Evolutionary conservation across 2,888 invertebrate genomes (phyloP), one percentile per base, ranked within the genome.

Genomic region (Diadegma fenestrale): DNA sequence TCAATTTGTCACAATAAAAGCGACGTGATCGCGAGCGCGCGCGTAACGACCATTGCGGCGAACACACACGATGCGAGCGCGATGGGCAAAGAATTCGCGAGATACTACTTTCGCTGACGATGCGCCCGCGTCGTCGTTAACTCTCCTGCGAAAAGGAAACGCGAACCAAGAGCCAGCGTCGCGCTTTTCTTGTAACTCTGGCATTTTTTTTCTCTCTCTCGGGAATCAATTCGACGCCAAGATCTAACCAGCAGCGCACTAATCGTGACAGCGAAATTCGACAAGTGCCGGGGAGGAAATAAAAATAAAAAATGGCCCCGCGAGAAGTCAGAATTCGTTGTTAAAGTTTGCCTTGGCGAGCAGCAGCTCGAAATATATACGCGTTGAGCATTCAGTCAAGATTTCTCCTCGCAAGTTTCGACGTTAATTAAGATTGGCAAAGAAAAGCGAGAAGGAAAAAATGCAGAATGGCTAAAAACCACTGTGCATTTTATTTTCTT

Each of bases 1-100:
- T 80, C 89, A 90, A 91, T 92, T 92, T 90, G 91, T 91, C 89
- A 88, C 88, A 87, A 90, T 90, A 89, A 89, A 89, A 89, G 88
- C 82, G 77, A 26, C 63, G n/a, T n/a, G n/a, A n/a, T n/a, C n/a
- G n/a, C n/a, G n/a, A n/a, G n/a, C n/a, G 41, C 64, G 75, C 68
- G 78, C 72, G 68, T 43, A 22, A 72, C 78, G 78, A 68, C 17
- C n/a, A 71, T 45, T 45, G 71, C n/a, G n/a, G n/a, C n/a, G 54
- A 76, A 75, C 58, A 66, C 63, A 75, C 51, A 69, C 68, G 69
- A 80, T 71, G 72, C 69, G 69, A 4, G 33, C 33, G 33, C 5
- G 37, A 8, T 1, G 37, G 71, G 26, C 75, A 80, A 82, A 84
- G 82, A 85, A 78, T 81, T 63, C 68, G 61, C 77, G 66, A 68